Evolutionary conservation across 2,888 invertebrate species (phyloP).

Genomic region (Apoda limacodes): DNA sequence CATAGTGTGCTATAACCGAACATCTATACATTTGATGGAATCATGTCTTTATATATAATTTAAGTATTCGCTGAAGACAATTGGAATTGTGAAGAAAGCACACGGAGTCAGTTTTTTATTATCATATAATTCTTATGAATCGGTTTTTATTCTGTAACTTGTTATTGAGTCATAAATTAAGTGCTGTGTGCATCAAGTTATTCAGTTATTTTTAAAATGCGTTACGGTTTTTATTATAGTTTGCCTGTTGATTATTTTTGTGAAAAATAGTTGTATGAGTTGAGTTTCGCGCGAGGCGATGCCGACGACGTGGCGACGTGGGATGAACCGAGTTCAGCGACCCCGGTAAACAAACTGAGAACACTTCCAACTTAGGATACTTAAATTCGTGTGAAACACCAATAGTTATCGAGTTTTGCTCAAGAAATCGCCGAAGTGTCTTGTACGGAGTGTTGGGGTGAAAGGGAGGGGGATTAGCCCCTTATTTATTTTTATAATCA

Average conservation of each 20-base stretch:
- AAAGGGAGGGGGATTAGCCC: conserved; percentile 44
- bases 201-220: conserved; percentile 30
- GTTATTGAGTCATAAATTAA: conserved; percentile 30
- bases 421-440: conserved; percentile 32
- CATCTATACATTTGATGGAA: conserved; percentile 32
- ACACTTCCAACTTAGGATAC: conserved; percentile 8
- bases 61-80: too few species aligned
- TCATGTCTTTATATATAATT: too few species aligned
- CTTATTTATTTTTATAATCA: conserved; percentile 68
- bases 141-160: conserved; percentile 38
- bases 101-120: conserved; percentile 39
- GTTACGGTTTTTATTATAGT: conserved; percentile 38
- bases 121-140: conserved; percentile 41
- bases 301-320: background rate
- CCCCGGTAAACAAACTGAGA: too few species aligned
- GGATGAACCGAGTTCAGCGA: too few species aligned
- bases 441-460: conserved; percentile 28
- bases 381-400: conserved; percentile 24
- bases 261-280: too few species aligned
- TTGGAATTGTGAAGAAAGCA: too few species aligned
- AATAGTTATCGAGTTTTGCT: conserved; percentile 33
- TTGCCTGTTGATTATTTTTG: conserved; percentile 43
- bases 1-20: conserved; percentile 57
- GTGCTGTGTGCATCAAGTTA: conserved; percentile 28
- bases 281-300: conserved; percentile 19